Percentiles rank a stretch among this genome's conserved stretches.
These are phyloP conservation scores for Anolis carolinensis DNA, from an alignment of 2,113 vertebrate species.

Conservation along the genomic window DNA sequence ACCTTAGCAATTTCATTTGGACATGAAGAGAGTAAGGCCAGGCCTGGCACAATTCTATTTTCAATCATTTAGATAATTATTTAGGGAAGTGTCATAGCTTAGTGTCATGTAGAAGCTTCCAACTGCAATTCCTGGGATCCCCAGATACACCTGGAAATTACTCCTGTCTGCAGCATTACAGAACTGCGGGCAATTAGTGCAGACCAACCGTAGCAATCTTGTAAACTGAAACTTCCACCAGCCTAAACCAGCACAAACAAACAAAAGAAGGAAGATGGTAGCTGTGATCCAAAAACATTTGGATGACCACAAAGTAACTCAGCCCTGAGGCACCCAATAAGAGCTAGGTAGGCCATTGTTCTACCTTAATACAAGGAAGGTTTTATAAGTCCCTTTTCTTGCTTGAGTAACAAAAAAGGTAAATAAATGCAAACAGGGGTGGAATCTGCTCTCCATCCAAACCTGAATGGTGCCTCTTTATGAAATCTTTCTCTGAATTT, in stretches of 20 bases:
- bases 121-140: neutral
- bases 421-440: accelerated
- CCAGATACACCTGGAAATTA: neutral
- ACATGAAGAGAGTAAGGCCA: neutral
- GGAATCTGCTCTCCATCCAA: neutral
- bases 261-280: neutral
- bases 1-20: neutral
- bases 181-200: neutral
- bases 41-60: neutral
- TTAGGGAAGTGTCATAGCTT: neutral
- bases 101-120: neutral
- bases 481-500: slow-evolving; percentile 82
- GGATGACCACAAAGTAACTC: neutral
- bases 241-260: neutral
- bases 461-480: slow-evolving; percentile 89
- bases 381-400: neutral
- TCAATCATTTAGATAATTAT: neutral
- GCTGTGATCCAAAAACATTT: neutral
- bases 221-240: neutral
- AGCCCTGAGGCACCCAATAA: neutral
- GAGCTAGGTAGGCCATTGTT: neutral
- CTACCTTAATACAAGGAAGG: neutral
- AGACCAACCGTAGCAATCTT: neutral
- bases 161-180: neutral
- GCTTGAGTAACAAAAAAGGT: neutral